Base-by-base conservation (phyloP, 2,113 vertebrate species). In the Emberiza fucata region DNA sequence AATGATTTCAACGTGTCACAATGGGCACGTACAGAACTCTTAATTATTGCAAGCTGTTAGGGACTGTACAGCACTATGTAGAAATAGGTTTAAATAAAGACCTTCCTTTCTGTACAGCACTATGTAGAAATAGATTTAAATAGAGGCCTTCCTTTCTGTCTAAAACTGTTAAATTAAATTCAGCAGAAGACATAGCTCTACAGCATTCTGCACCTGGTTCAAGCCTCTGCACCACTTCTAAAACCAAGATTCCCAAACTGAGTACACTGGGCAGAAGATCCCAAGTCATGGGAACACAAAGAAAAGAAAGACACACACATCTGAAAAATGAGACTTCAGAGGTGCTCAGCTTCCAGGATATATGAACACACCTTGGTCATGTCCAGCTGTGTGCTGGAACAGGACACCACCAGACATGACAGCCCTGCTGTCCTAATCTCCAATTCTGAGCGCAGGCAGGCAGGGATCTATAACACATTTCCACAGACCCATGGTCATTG, bases 401-500 rank as follows among this genome's bases (percentile, higher is more conserved):
- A 90, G 21, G 56, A 84, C n/a, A 78, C 27, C 22, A 66, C 25
- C 14, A 65, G 45, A 65, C 59, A 81, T 14, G 25, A 39, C 39
- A 59, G 3, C 24, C n/a, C 21, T 19, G 2, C 31, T 37, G 22
- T 31, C 47, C 86, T 63, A 11, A 50, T 35, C 47, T 78, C 19
- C 47, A 29, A 8, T 28, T 50, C 51, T 12, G 8, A 13, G 12
- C 8, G 20, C 28, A 61, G 18, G 16, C 57, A 86, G 44, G 24
- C 77, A 90, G 35, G 29, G 35, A 42, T 70, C 39, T 39, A 0
- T 11, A 68, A 54, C 9, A 35, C 19, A n/a, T 14, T 82, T 51
- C 57, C 0, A 0, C 29, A 66, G 12, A 61, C 4, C 69, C 10
- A 8, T 1, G 2, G 2, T 20, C 12, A n/a, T 2, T 2, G 11